Evolutionary conservation across 2,113 vertebrate genomes (phyloP).

Genomic region (Psittacula cyanocephala): DNA sequence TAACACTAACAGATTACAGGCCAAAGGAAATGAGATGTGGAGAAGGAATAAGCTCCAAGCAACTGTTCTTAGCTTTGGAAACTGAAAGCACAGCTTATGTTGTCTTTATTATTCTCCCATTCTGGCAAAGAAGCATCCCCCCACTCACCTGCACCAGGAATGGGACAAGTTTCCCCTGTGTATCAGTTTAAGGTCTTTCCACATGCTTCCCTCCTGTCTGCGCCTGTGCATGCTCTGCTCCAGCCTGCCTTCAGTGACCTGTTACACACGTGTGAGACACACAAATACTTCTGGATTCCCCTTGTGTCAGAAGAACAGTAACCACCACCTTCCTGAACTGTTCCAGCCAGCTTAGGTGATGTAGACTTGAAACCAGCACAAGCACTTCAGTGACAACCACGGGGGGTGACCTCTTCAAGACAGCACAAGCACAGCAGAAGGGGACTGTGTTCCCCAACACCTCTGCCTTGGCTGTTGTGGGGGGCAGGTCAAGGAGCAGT

Average conservation of each 20-base stretch:
- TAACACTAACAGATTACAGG: not conserved
- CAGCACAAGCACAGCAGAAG: not conserved
- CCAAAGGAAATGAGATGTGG: not conserved
- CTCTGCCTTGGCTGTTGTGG: not conserved
- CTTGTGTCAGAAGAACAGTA: not conserved
- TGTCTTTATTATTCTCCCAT: not conserved
- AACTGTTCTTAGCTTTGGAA: not conserved
- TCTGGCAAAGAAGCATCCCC: not conserved
- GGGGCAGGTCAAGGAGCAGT: not conserved
- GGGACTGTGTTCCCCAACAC: not conserved
- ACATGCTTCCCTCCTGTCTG: rapidly evolving
- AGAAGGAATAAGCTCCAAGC: not conserved
- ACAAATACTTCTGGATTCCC: rapidly evolving
- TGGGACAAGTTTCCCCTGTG: not conserved
- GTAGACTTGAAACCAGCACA: not conserved
- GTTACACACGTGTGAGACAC: not conserved
- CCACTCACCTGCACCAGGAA: not conserved
- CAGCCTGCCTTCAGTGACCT: not conserved
- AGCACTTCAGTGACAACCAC: not conserved
- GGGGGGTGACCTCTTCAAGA: not conserved
- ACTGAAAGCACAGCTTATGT: not conserved
- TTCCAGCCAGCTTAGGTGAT: not conserved
- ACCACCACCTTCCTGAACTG: not conserved
- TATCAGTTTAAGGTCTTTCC: rapidly evolving
- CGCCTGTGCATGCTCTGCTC: rapidly evolving